Conservation (phyloP, 2,888 invertebrate species). For the Drosophila greeni region DNA sequence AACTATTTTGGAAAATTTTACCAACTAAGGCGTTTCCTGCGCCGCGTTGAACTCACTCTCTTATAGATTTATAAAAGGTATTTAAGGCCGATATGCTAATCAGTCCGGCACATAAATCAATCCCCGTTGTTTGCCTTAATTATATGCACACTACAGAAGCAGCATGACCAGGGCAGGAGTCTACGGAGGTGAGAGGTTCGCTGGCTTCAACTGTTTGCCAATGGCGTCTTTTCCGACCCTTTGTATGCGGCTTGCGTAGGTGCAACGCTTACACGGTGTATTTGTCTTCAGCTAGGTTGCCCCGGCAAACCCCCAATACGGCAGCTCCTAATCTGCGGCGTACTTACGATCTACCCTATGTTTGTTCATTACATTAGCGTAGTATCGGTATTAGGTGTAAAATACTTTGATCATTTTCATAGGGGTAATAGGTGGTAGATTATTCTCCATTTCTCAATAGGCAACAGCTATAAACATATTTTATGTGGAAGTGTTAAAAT, state of each 20-base stretch:
- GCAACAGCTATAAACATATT: neutral
- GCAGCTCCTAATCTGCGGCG: slow-evolving; percentile 43
- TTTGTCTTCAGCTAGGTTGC: slow-evolving; percentile 30
- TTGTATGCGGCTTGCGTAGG: slow-evolving; percentile 26
- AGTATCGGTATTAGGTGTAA: slow-evolving; percentile 60
- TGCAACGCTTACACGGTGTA: slow-evolving; percentile 47
- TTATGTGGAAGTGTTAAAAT: neutral
- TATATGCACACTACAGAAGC: slow-evolving; percentile 45
- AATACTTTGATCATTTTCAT: slow-evolving; percentile 64
- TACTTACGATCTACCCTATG: slow-evolving; percentile 29
- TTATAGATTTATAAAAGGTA: slow-evolving; percentile 65
- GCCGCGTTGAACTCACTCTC: slow-evolving; percentile 52
- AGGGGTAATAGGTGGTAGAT: slow-evolving; percentile 1
- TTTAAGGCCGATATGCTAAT: slow-evolving; percentile 63
- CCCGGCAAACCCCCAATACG: slow-evolving; percentile 7
- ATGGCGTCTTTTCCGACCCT: slow-evolving; percentile 45
- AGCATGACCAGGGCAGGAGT: slow-evolving; percentile 4
- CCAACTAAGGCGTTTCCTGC: slow-evolving; percentile 8
- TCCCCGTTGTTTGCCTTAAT: slow-evolving; percentile 59
- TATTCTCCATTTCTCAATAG: neutral
- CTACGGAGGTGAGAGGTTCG: slow-evolving; percentile 54
- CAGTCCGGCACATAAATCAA: slow-evolving; percentile 42
- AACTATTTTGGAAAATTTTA: slow-evolving; percentile 14
- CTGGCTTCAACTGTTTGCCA: slow-evolving; percentile 51
- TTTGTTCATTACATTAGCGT: slow-evolving; percentile 48